Base-by-base conservation (phyloP, 2,797 vertebrate species). In the Tragelaphus eurycerus region DNA sequence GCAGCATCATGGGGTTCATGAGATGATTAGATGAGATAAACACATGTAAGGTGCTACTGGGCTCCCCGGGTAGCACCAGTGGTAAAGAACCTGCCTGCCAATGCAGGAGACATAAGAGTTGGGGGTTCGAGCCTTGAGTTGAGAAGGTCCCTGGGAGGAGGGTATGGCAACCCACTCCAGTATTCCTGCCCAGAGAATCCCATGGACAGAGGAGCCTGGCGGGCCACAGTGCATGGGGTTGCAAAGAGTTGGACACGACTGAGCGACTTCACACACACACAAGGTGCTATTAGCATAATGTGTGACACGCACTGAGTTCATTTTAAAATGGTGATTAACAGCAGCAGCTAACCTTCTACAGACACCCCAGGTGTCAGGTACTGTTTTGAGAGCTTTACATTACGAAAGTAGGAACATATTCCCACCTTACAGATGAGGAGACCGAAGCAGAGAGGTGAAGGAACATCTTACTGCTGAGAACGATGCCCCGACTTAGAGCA, bases 31-130 rank as follows among this genome's bases (percentile, higher is more conserved):
- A 11, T 27, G 29, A 27, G 6, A 48, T 12, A 34, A 19, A 43
- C 4, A 16, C 27, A 46, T 0, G 1, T 2, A 4, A 23, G 25
- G 34, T 3, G 25, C 31, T 8, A 1, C 0, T 23, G 19, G 64
- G 17, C 64, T 71, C n/a, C n/a, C 17, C 17, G 12, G 62, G n/a
- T 21, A 19, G n/a, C 64, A 38, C 64, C 12, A 38, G n/a, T 38
- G 64, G 64, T 38, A 71, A 38, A 71, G 64, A 38, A 21, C n/a
- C n/a, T 34, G n/a, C n/a, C 64, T 71, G n/a, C 64, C 64, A 12
- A 12, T 3, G 64, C n/a, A 1, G 17, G n/a, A 71, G 64, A 38
- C 19, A 6, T 12, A 12, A 21, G 64, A 38, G 64, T 2, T 23
- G 19, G 19, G 5, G 64, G 19, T 71, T 34, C 10, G 2, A 38